Base-by-base conservation (phyloP, 2,888 invertebrate genomes). In the Caenorhabditis angaria region DNA sequence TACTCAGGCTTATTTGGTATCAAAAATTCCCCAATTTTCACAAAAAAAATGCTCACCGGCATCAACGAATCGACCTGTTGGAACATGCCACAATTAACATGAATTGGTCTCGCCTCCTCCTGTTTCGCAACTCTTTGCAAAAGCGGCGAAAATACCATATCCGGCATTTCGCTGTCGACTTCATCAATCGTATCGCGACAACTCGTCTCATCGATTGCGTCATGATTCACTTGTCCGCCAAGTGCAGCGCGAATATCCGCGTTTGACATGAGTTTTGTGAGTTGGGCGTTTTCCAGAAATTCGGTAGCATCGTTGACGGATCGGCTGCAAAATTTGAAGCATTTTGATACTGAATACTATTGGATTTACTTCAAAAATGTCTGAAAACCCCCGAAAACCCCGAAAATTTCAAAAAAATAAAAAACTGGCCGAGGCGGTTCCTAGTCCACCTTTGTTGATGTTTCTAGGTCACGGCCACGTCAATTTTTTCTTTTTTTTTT, bases 231-330 rank as follows among this genome's bases (percentile, higher is more conserved):
- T 24, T 41, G 60, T 3, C 58, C 56, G n/a, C 55, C 57, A 57
- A 66, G 48, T 51, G 63, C 25, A 2, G 63, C 71, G n/a, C 62
- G 65, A 55, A 71, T 35, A 48, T 71, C 71, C 24, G 63, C 71
- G 24, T 71, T 63, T 20, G 71, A 71, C 71, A 71, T 71, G 35
- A 71, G 18, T 61, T 71, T 71, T 1, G 71, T 67, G 18, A 71
- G 32, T 32, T 71, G 71, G 5, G 71, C 71, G 50, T 71, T 71
- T 24, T 71, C 71, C 47, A 71, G 28, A 18, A 50, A 71, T 50
- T 71, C 71, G 2, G 71, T 67, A n/a, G 61, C 60, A 12, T 66
- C 67, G 22, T 70, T 65, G 27, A 54, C 28, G 1, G 25, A 54
- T 10, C 54, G 59, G 48, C 61, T 64, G 60, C 27, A 63, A 55